Conservation (phyloP, 2,113 vertebrate species). For the Cettia cetti region DNA sequence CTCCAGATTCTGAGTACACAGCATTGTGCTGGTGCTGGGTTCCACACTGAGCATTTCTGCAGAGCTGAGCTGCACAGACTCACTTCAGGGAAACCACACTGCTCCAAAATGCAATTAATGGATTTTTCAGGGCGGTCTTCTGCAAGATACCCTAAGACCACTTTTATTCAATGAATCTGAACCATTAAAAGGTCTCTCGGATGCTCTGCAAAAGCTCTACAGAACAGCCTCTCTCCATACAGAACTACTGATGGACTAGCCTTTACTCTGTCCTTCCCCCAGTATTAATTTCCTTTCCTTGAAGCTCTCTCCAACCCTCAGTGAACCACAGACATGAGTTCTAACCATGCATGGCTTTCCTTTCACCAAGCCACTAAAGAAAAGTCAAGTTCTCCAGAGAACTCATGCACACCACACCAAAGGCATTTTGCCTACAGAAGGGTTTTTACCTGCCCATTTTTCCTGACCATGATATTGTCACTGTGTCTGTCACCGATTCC, state of each 20-base stretch:
- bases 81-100: not conserved
- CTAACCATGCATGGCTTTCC: not conserved
- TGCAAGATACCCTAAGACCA: not conserved
- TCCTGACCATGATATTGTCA: slow-evolving; percentile 99
- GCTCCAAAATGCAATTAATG: not conserved
- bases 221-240: not conserved
- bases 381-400: not conserved
- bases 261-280: not conserved
- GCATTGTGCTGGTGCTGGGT: not conserved
- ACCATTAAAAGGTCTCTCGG: not conserved
- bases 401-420: not conserved
- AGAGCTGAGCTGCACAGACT: not conserved
- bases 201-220: not conserved
- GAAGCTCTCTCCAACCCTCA: not conserved
- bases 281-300: not conserved
- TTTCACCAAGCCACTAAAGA: not conserved
- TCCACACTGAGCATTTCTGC: not conserved
- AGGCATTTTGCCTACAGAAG: not conserved
- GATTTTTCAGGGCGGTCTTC: not conserved
- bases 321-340: not conserved
- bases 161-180: not conserved
- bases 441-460: slow-evolving; percentile 90
- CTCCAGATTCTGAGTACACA: not conserved
- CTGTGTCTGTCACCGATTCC: slow-evolving; percentile 98
- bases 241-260: not conserved